A percentile compares a stretch with the other conserved stretches of the same genome.
Evolutionary conservation across 2,797 vertebrate species (phyloP).

Genomic region (Sphenopsis melanotis): DNA sequence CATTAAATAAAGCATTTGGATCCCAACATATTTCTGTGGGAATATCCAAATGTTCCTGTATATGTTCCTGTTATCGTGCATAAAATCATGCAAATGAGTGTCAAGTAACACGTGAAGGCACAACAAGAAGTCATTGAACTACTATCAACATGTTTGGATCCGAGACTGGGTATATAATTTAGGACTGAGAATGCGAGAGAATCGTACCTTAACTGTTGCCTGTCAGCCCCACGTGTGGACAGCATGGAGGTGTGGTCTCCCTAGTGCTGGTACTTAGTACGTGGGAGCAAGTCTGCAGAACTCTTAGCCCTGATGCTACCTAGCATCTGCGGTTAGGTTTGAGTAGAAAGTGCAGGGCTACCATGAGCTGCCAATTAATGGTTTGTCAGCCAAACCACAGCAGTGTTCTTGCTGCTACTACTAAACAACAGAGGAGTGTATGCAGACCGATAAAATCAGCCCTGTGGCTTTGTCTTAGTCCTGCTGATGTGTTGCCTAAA

Average conservation of each 20-base stretch:
- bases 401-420: background rate
- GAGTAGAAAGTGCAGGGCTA: background rate
- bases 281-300: background rate
- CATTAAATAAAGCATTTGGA: slow-evolving; percentile 29
- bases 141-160: background rate
- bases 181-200: background rate
- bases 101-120: background rate
- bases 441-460: background rate
- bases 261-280: background rate
- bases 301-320: background rate
- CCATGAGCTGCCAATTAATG: background rate
- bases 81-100: slow-evolving; percentile 8
- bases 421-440: background rate
- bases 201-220: background rate
- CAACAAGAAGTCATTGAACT: background rate
- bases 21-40: background rate
- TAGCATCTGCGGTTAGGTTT: background rate
- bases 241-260: background rate
- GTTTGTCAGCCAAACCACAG: background rate
- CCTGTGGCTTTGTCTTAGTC: background rate
- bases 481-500: background rate
- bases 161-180: background rate
- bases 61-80: slow-evolving; percentile 16
- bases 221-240: background rate
- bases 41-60: background rate